These are phyloP conservation scores for roundworm (Caenorhabditis elegans) DNA, from an alignment of 1,140 invertebrate genomes.

Conservation along the genomic window WBcel235 BX284604.4:8757501-8758000, in stretches of 20 bases:
- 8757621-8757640: slow-evolving; percentile 31
- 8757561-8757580: slow-evolving; percentile 45
- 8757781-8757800: too few species aligned
- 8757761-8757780: too few species aligned
- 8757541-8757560: slow-evolving; percentile 36
- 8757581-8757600: slow-evolving; percentile 60
- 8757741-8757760: too few species aligned
- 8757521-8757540: slow-evolving; percentile 35
- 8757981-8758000: background rate
- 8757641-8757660: too few species aligned
- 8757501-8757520: background rate
- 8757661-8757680: too few species aligned
- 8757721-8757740: too few species aligned
- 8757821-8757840: background rate
- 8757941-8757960: too few species aligned
- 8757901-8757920: background rate
- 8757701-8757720: too few species aligned
- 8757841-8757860: background rate
- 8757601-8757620: slow-evolving; percentile 60
- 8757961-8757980: too few species aligned
- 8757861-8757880: background rate
- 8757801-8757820: background rate
- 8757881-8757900: background rate
- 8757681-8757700: too few species aligned
- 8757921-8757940: background rate